Evolutionary conservation across 1,140 invertebrate genomes (phyloP).

Genomic region (Telenomus remus): DNA sequence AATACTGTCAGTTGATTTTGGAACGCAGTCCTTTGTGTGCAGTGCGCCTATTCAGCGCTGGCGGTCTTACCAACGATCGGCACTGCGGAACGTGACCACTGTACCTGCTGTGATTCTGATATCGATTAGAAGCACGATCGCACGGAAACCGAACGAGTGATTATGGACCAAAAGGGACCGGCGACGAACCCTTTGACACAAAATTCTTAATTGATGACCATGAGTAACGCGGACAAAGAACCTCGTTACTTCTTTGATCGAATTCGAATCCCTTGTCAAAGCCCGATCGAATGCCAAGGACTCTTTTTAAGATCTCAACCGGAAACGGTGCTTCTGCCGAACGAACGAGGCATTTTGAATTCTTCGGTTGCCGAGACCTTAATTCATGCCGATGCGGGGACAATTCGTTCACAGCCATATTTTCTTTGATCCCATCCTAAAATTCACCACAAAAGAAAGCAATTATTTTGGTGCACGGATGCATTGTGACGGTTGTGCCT

Average conservation of each 20-base stretch:
- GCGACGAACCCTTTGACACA: slow-evolving; percentile 32
- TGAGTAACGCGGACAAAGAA: slow-evolving; percentile 27
- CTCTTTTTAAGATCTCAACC: slow-evolving; percentile 11
- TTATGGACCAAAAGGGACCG: neutral
- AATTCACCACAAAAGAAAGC: slow-evolving; percentile 48
- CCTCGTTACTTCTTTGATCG: slow-evolving; percentile 41
- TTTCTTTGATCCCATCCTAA: slow-evolving; percentile 48
- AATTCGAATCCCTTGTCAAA: slow-evolving; percentile 41
- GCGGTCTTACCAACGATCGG: slow-evolving; percentile 48
- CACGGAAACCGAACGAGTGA: slow-evolving; percentile 23
- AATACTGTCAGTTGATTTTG: slow-evolving; percentile 57
- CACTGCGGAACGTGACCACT: slow-evolving; percentile 47
- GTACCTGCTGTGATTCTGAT: slow-evolving; percentile 55
- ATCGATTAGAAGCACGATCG: slow-evolving; percentile 64
- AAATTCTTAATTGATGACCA: slow-evolving; percentile 54
- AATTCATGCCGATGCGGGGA: slow-evolving; percentile 42
- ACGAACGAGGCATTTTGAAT: slow-evolving; percentile 38
- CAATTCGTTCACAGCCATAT: slow-evolving; percentile 42
- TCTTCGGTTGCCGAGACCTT: slow-evolving; percentile 29
- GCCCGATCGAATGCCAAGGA: slow-evolving; percentile 14
- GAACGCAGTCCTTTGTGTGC: slow-evolving; percentile 50
- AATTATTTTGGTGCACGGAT: slow-evolving; percentile 47
- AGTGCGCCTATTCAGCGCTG: slow-evolving; percentile 30
- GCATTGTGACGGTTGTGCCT: slow-evolving; percentile 41
- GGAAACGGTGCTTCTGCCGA: slow-evolving; percentile 31